Evolutionary conservation across 2,797 vertebrate species (phyloP).

Genomic region (Novumbra hubbsi): DNA sequence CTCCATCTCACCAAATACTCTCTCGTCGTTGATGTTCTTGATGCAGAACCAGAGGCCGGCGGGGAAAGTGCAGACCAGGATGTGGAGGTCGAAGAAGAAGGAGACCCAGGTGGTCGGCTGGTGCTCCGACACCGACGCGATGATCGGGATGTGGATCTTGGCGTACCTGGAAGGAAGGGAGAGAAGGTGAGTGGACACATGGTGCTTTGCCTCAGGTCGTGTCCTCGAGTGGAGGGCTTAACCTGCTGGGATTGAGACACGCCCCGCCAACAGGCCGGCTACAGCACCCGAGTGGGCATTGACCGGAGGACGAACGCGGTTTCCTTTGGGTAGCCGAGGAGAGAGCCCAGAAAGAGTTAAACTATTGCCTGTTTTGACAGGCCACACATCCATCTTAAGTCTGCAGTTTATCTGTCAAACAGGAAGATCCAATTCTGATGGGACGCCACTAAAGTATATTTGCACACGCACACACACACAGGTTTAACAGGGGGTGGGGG

Average conservation of each 20-base stretch:
- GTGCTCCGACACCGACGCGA: slow-evolving; percentile 97
- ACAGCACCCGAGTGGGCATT: background rate
- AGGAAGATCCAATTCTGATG: too few relatives aligned
- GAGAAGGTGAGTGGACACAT: background rate
- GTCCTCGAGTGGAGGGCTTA: too few relatives aligned
- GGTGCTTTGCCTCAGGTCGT: too few relatives aligned
- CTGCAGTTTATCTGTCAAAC: too few relatives aligned
- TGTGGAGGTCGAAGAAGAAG: slow-evolving; percentile 99
- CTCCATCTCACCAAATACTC: slow-evolving; percentile 84
- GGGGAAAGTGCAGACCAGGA: slow-evolving; percentile 98
- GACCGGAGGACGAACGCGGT: background rate
- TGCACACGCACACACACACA: too few relatives aligned
- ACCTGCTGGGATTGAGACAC: too few relatives aligned
- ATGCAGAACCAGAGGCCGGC: slow-evolving; percentile 99
- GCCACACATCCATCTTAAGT: background rate
- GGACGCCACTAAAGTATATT: too few relatives aligned
- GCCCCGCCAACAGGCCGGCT: too few relatives aligned
- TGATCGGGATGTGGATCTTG: slow-evolving; percentile 99
- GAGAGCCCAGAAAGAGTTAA: background rate
- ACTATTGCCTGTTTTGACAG: background rate
- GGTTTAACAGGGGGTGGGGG: too few relatives aligned
- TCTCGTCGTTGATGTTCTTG: slow-evolving; percentile 96
- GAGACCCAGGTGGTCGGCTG: slow-evolving; percentile 99
- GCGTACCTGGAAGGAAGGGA: slow-evolving; percentile 55
- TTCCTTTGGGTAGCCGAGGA: background rate